These are phyloP conservation scores for Electrona antarctica DNA, from an alignment of 2,113 vertebrate species.

Conservation along the genomic window DNA sequence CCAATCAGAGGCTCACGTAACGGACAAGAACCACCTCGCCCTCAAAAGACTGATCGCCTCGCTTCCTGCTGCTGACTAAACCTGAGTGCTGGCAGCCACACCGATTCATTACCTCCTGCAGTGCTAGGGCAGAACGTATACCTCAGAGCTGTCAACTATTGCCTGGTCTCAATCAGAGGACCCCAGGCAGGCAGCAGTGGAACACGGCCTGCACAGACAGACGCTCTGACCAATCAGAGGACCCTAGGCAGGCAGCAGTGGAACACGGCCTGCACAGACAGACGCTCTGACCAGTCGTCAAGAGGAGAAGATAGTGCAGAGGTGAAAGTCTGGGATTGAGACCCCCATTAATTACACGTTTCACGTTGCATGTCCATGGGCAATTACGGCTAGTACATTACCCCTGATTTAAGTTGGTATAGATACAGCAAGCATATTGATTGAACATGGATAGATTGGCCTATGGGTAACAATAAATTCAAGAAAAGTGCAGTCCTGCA, in stretches of 20 bases:
- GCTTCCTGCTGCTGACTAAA: constrained; percentile 58
- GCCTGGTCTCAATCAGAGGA: constrained; percentile 33
- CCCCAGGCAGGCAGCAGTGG: constrained; percentile 36
- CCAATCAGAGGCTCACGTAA: constrained; percentile 39
- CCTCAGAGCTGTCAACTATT: constrained; percentile 52
- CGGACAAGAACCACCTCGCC: constrained; percentile 40
- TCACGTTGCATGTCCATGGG: no score
- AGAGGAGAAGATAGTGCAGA: constrained; percentile 15
- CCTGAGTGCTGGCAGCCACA: constrained; percentile 45
- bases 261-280: constrained; percentile 44
- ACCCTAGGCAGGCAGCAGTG: constrained; percentile 33
- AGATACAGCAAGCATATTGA: no score
- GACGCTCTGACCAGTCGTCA: constrained; percentile 57
- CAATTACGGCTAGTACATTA: no score
- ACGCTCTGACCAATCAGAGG: constrained; percentile 41
- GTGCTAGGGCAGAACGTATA: constrained; percentile 53
- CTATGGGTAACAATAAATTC: no score
- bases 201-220: constrained; percentile 46
- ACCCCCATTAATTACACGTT: no score
- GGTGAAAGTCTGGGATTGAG: constrained; percentile 1
- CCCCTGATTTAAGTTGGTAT: no score
- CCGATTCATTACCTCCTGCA: constrained; percentile 65
- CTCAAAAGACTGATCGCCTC: constrained; percentile 63
- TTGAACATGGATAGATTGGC: no score
- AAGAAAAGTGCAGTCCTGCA: no score